A percentile compares a stretch with the other conserved stretches of the same genome.
Conservation (phyloP, 30 jellyfish, hydroid and myxozoan species). For the Sanderia malayensis region DNA sequence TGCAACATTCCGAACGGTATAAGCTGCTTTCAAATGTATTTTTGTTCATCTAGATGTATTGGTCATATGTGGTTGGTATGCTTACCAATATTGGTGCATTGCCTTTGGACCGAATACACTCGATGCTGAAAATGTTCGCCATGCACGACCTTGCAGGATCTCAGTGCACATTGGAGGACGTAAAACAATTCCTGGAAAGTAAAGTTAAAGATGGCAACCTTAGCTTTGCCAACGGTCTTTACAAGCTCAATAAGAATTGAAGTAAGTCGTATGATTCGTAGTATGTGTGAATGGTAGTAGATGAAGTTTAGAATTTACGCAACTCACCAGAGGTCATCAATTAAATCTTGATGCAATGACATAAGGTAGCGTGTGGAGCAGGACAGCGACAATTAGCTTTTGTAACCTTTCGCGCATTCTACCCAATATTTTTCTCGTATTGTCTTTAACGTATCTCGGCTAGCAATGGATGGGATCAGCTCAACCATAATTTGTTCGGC, state of each 20-base stretch:
- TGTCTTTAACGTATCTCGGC: too few species aligned
- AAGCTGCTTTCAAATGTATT: too few species aligned
- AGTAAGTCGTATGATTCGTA: not conserved
- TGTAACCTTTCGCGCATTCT: too few species aligned
- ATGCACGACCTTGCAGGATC: conserved; percentile 73
- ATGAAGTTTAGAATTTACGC: too few species aligned
- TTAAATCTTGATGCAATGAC: too few species aligned
- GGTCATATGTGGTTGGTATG: conserved; percentile 99
- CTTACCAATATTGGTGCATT: conserved; percentile 86
- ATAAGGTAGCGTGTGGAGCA: too few species aligned
- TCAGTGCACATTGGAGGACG: conserved; percentile 84
- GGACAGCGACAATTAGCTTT: too few species aligned
- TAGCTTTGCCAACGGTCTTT: conserved; percentile 67
- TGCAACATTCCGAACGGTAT: not conserved
- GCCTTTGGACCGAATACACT: conserved; percentile 88
- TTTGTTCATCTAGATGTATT: conserved; percentile 82
- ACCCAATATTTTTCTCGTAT: too few species aligned
- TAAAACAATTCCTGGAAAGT: conserved; percentile 63
- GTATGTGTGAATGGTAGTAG: too few species aligned
- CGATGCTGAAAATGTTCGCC: conserved; percentile 96
- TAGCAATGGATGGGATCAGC: too few species aligned
- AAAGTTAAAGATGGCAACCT: conserved; percentile 87
- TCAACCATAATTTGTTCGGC: too few species aligned
- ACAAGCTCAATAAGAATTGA: conserved; percentile 53
- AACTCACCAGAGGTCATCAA: too few species aligned